Conservation (phyloP, 23 tunicate species). For the Oikopleura vanhoeffeni region DNA sequence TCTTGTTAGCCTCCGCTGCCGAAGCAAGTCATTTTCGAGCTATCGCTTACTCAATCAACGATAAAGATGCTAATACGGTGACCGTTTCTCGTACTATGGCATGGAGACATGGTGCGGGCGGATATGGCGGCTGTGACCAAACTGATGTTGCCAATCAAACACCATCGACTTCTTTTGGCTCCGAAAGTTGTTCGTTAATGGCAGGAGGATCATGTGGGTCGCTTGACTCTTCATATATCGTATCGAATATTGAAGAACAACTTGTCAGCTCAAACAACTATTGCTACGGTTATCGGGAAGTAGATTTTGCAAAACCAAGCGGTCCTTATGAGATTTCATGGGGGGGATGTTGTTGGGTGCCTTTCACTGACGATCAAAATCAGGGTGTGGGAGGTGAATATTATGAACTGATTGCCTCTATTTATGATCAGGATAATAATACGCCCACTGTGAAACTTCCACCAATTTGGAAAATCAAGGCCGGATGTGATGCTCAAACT, state of each 20-base stretch:
- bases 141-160: background rate
- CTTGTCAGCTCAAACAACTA: background rate
- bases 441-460: background rate
- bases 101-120: background rate
- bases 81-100: background rate
- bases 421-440: background rate
- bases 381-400: background rate
- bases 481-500: background rate
- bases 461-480: constrained; percentile 1
- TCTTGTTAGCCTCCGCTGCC: too few species aligned
- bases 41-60: too few species aligned
- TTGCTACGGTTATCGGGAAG: background rate
- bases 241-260: background rate
- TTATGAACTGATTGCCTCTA: background rate
- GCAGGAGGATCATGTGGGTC: background rate
- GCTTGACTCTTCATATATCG: background rate
- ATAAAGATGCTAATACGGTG: too few species aligned
- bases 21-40: too few species aligned
- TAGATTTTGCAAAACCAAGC: background rate
- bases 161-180: background rate
- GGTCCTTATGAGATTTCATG: background rate
- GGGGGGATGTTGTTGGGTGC: background rate
- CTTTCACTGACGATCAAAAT: background rate
- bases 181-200: background rate
- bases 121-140: background rate